Evolutionary conservation across 53 echinoderm and acorn worm genomes (phyloP), one percentile per base, ranked within the genome.

Genomic region (Paelopatides confundens): DNA sequence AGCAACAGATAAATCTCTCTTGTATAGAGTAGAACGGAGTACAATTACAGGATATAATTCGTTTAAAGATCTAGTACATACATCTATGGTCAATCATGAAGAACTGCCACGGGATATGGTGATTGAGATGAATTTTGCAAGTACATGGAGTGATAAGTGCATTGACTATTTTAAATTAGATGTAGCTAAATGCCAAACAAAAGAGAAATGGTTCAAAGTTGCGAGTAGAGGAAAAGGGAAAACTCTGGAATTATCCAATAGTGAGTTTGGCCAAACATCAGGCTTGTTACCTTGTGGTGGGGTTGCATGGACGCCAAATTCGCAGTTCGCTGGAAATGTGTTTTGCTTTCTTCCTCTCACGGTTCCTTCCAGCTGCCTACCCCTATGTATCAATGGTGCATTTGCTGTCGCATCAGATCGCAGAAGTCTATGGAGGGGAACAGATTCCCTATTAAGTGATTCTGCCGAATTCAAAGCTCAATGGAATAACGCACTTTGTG

Each of bases 351-450:
- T 91, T 1, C 87, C 91, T 24, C 64, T 91, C 15, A 51, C 91
- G 1, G 18, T 87, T 29, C 29, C 33, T 14, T 9, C 10, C 17
- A 91, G 87, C 26, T 9, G 31, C 4, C 32, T 91, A 14, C 91
- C 91, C 24, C 49, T 91, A 3, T 87, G 87, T 62, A 64, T 91
- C 37, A 83, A 87, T 64, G 91, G 82, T 49, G 64, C 64, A 21
- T 92, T 92, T 54, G 91, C 88, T 27, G 30, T 91, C 2, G 82
- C 86, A 29, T 85, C 76, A 31, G 87, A 90, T 49, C 71, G 94
- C n/a, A 30, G 64, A 17, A 83, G 63, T 66, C 47, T 94, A 7
- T 79, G 81, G 37, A 63, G 15, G 17, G 63, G 46, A 12, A 32
- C 29, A 0, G 70, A 27, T 15, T 5, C 35, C 62, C 29, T 18